Evolutionary conservation across 1,140 invertebrate species (phyloP), one percentile per base, ranked within the genome.

Genomic region (Ridgeia piscesae): DNA sequence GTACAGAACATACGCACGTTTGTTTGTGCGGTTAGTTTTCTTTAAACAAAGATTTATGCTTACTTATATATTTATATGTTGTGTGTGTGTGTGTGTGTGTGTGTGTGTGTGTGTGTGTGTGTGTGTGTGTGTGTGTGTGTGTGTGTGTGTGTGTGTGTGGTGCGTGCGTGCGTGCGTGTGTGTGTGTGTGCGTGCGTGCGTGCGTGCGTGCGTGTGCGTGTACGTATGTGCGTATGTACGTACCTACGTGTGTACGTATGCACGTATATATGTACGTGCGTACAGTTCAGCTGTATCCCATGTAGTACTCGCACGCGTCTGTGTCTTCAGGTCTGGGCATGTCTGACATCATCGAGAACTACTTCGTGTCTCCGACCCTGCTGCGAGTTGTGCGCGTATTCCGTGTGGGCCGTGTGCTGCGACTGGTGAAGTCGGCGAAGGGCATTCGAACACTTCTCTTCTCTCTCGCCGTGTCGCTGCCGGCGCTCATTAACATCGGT

Each of bases 401-500:
- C 91, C 99, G 99, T 97, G 98, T 99, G 88, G 99, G 99, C 95
- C 97, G 99, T 96, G 98, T 99, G 34, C 97, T 99, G 93, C 98
- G 99, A 96, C 97, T 99, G 94, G 99, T 99, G 34, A 99, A 99
- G 96, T 96, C 95, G 21, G 99, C 99, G 89, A 99, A 99, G 96
- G 99, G 99, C 94, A 99, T 99, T 94, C 97, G 99, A 95, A 99
- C 99, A 48, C 96, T 99, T 93, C 97, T 99, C 92, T 99, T 99
- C 96, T 99, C 99, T 93, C 96, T 99, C 95, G 99, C 99, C 94
- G 99, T 99, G 98, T 99, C 99, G 94, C 97, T 99, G 95, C 99
- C 99, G 94, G 99, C 99, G 93, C 97, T 99, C 91, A 99, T 99
- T 97, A 99, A 99, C 97, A 99, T 99, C 96, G 99, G 99, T 96